phyloP scores from a whole-genome alignment of 2,888 invertebrate genomes.

The Limnephilus lunatus region DNA sequence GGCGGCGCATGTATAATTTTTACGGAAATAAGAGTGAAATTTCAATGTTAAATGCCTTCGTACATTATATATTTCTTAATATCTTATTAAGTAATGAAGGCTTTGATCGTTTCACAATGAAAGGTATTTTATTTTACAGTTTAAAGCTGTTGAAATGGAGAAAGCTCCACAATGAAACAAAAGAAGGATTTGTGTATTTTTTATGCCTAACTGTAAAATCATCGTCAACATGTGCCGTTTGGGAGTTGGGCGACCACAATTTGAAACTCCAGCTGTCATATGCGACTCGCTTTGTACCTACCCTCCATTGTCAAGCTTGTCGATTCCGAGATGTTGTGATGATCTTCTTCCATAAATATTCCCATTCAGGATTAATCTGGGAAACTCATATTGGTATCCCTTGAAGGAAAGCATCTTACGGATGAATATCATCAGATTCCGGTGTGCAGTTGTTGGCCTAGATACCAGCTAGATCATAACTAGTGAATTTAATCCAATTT shows the following conservation, averaged over 20 bases:
- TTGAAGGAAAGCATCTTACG: not conserved
- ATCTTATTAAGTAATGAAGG: not conserved
- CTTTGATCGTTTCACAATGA: not conserved
- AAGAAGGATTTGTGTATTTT: not conserved
- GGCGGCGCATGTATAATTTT: not conserved
- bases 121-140: not conserved
- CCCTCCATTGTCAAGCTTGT: not conserved
- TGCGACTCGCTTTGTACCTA: not conserved
- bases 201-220: not conserved
- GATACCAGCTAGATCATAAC: too few relatives aligned
- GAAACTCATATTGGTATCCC: not conserved
- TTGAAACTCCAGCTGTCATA: not conserved
- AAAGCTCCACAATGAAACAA: not conserved
- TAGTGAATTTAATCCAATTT: too few relatives aligned
- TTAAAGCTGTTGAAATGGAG: not conserved
- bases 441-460: not conserved
- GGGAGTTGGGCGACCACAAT: not conserved
- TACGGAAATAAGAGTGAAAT: not conserved
- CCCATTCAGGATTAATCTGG: not conserved
- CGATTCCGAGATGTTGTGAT: too few relatives aligned
- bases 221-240: not conserved
- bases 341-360: too few relatives aligned
- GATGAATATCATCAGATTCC: not conserved
- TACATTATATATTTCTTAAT: not conserved
- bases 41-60: not conserved